Percentiles rank a stretch among this genome's conserved stretches.
Evolutionary conservation across 2,888 invertebrate species (phyloP).

Genomic region (Trisateles emortualis): DNA sequence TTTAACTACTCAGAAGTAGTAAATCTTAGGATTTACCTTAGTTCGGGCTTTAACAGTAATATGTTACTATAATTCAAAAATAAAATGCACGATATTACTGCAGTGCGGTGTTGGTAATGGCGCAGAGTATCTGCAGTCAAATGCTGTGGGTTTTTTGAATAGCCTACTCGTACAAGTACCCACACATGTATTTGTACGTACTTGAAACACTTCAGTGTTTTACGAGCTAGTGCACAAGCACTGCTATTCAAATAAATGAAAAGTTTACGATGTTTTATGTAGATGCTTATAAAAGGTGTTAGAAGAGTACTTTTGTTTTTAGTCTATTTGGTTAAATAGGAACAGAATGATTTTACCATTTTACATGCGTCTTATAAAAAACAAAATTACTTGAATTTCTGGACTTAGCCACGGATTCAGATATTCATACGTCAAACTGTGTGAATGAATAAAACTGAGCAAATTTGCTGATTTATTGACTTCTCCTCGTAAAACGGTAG

Average conservation of each 20-base stretch:
- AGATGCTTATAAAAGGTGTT: no score
- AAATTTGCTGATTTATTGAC: constrained; percentile 2
- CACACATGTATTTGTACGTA: constrained; percentile 16
- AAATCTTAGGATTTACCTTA: no score
- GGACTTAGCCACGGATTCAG: no score
- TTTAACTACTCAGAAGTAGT: no score
- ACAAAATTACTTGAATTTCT: no score
- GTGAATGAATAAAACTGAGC: background rate
- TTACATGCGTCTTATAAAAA: no score
- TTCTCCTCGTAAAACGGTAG: background rate
- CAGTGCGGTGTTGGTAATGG: constrained; percentile 32
- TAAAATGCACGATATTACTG: constrained; percentile 29
- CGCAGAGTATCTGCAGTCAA: constrained; percentile 41
- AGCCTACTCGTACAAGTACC: constrained; percentile 23
- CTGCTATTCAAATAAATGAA: constrained; percentile 1
- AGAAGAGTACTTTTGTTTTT: no score
- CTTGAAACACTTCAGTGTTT: background rate
- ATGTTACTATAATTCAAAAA: background rate
- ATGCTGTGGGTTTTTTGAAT: constrained; percentile 27
- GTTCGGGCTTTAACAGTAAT: no score
- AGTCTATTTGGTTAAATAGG: no score
- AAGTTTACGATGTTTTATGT: no score
- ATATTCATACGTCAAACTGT: background rate
- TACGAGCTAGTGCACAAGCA: background rate
- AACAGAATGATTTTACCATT: no score